Evolutionary conservation across 1,140 invertebrate species (phyloP).

Genomic region (Drosophila sulfurigaster): DNA sequence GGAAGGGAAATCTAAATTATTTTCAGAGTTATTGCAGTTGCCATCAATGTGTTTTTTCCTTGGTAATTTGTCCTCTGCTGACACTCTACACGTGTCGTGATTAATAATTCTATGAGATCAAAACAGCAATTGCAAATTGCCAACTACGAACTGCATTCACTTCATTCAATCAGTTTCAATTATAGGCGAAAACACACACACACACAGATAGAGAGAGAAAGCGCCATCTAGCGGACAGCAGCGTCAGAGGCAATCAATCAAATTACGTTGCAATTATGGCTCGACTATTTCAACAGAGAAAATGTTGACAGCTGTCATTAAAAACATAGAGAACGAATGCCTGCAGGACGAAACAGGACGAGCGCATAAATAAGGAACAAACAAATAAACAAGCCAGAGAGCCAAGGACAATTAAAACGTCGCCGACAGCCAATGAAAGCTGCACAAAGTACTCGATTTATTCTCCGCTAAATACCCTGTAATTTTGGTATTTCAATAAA

Average conservation of each 20-base stretch:
- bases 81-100: conserved; percentile 73
- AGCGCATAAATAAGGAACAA: conserved; percentile 19
- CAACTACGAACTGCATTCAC: neutral
- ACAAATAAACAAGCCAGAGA: conserved; percentile 36
- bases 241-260: conserved; percentile 52
- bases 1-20: conserved; percentile 76
- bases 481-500: neutral
- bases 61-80: conserved; percentile 64
- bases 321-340: conserved; percentile 35
- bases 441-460: neutral
- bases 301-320: conserved; percentile 61
- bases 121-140: neutral
- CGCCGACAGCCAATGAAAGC: neutral
- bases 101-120: conserved; percentile 57
- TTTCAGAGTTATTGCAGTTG: conserved; percentile 74
- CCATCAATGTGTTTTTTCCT: conserved; percentile 50
- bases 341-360: conserved; percentile 1
- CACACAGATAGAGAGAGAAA: neutral
- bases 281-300: conserved; percentile 32
- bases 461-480: neutral
- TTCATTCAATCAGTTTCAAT: conserved; percentile 31
- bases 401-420: conserved; percentile 45
- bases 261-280: conserved; percentile 57
- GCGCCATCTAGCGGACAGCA: conserved; percentile 7
- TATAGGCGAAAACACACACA: neutral